These are phyloP conservation scores for Margarornis squamiger DNA, from an alignment of 2,797 vertebrate species.

Conservation along the genomic window DNA sequence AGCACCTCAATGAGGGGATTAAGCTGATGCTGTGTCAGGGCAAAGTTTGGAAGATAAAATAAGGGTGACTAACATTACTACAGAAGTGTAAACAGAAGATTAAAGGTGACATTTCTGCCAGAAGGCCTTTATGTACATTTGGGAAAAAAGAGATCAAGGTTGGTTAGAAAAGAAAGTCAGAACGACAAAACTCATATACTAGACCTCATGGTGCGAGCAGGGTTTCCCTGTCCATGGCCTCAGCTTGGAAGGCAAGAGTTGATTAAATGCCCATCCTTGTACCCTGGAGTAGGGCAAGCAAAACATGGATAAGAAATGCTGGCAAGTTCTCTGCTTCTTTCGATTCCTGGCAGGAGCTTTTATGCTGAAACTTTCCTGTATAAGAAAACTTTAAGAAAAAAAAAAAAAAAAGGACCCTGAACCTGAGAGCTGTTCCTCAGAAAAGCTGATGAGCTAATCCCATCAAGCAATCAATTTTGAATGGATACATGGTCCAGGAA, in stretches of 20 bases:
- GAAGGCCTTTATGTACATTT: background rate
- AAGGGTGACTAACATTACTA: background rate
- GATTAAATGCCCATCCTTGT: background rate
- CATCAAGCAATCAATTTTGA: background rate
- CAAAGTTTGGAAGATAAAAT: conserved; percentile 13
- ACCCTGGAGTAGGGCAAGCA: background rate
- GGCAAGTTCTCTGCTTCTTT: background rate
- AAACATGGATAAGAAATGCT: background rate
- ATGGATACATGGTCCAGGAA: background rate
- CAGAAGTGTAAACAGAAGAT: background rate
- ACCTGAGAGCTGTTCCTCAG: background rate
- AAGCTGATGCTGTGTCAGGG: conserved; percentile 3
- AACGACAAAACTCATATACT: background rate
- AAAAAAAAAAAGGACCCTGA: background rate
- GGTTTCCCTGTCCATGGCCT: background rate
- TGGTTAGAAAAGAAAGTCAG: background rate
- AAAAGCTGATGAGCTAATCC: background rate
- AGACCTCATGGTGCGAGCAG: background rate
- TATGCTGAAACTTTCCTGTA: background rate
- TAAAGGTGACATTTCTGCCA: conserved; percentile 26
- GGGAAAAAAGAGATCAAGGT: background rate
- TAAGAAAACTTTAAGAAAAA: background rate
- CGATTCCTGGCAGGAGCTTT: background rate
- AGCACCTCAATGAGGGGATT: background rate
- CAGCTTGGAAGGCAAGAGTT: background rate